Evolutionary conservation across 2,113 vertebrate species (phyloP).

Genomic region (Oxyura jamaicensis): DNA sequence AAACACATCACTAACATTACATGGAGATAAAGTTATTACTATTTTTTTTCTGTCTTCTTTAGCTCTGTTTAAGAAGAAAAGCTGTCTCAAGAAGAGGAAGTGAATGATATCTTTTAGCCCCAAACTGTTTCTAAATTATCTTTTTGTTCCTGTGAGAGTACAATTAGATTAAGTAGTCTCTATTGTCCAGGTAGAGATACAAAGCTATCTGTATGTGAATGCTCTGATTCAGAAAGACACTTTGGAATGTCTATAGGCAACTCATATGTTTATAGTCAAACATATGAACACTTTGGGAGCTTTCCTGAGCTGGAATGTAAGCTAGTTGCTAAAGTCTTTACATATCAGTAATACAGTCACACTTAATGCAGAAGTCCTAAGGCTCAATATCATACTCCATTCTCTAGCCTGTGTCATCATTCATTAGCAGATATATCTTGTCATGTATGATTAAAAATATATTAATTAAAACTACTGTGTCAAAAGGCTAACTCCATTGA

Average conservation of each 20-base stretch:
- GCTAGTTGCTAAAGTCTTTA: not conserved
- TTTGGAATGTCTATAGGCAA: not conserved
- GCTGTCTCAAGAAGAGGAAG: not conserved
- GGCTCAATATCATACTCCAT: not conserved
- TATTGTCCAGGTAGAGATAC: not conserved
- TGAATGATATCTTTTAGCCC: not conserved
- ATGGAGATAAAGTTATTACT: not conserved
- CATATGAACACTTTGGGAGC: not conserved
- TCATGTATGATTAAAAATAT: conserved; percentile 60
- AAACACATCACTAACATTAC: conserved; percentile 13
- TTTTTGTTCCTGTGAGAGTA: not conserved
- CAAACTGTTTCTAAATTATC: not conserved
- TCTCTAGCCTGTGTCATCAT: not conserved
- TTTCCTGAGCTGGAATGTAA: not conserved
- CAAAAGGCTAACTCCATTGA: conserved; percentile 65
- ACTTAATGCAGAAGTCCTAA: not conserved
- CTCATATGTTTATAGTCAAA: fast-evolving
- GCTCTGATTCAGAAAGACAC: not conserved
- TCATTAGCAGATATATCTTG: conserved; percentile 29
- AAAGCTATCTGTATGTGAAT: not conserved
- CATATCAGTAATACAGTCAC: not conserved
- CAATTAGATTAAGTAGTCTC: not conserved
- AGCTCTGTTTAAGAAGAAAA: not conserved
- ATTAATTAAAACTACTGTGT: conserved; percentile 62
- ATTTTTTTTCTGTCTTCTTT: not conserved